Base-by-base conservation (phyloP, 2,888 invertebrate genomes). In the Chloromyia formosa region DNA sequence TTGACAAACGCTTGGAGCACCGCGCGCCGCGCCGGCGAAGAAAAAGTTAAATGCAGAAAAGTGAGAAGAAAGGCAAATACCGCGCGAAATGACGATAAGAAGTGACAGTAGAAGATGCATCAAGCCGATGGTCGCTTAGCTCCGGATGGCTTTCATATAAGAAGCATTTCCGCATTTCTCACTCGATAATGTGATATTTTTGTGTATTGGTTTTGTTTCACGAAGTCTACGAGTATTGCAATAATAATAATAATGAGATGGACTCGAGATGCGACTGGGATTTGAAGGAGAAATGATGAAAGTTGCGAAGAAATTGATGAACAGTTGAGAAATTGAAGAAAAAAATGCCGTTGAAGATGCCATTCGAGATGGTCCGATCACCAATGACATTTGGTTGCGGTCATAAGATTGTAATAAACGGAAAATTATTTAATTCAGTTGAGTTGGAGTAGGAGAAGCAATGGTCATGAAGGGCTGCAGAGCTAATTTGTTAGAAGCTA, bases 161-260 rank as follows among this genome's bases (percentile, higher is more conserved):
- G 27, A 61, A 61, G 35, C n/a, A 27, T 61, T 61, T 61, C 61
- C 61, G 61, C 61, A 61, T 61, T 61, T 23, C 61, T 61, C 35
- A 61, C 16, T 35, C 61, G 61, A 27, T 23, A 27, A 61, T 23
- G 35, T 27, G 23, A 61, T 49, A 49, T 49, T 49, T 49, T 49
- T 49, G 16, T n/a, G 49, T 49, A 49, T 35, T 35, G 27, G 49
- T 49, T n/a, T n/a, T n/a, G 49, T 49, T 49, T 49, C 49, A 49
- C 49, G 49, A 49, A 49, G 12, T 49, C n/a, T n/a, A n/a, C 14
- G 16, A 3, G 49, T 3, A 5, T 12, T 49, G 49, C 16, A 49
- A n/a, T 49, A 49, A 49, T 49, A 49, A 49, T 12, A 49, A n/a
- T 35, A 35, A 35, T 35, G 7, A 35, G 27, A 35, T 49, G 49